Base-by-base conservation (phyloP, 35 echinoderm and acorn worm species). In the Diadema setosum region DNA sequence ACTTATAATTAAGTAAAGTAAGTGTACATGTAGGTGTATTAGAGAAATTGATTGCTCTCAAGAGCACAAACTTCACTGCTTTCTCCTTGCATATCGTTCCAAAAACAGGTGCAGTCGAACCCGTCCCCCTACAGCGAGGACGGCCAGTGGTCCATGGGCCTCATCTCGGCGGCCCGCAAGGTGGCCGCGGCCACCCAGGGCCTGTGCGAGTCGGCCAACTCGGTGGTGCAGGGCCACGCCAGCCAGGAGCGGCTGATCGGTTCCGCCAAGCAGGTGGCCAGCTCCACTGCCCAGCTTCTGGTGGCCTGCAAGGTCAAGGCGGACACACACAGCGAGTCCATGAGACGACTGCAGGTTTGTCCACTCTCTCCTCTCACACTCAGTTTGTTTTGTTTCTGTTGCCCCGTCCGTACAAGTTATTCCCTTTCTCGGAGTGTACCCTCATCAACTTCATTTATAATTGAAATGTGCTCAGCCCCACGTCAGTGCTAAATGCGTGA, bases 251-350 rank as follows among this genome's bases (percentile, higher is more conserved):
- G 95, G 63, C 49, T 98, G 87, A 93, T 98, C 16, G 93, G 92
- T 21, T 98, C 95, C 27, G 95, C 95, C 21, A 98, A 98, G 75
- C 91, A 93, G 31, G 95, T 98, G 5, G 95, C 95, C 30, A 90
- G 88, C 81, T 98, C 92, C 27, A 98, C 95, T 33, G 95, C 95
- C 21, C 95, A 98, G 49, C 85, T 98, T 2, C 80, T 98, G 80
- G 95, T 98, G 18, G 95, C 95, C 8, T 98, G 95, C 81, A 98
- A 98, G 56, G 95, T 98, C 6, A 98, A 98, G 56, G 95, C 95
- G 9, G 92, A 94, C 31, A 98, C 89, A 42, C 94, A 94, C 81
- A 98, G 95, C 89, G 95, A 98, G 86, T 87, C 92, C 2, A 98
- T 98, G 95, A 87, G 89, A 73, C 61, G 95, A 84, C 74, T 98